These are phyloP conservation scores for Strix uralensis DNA, from an alignment of 2,113 vertebrate genomes.

Conservation along the genomic window DNA sequence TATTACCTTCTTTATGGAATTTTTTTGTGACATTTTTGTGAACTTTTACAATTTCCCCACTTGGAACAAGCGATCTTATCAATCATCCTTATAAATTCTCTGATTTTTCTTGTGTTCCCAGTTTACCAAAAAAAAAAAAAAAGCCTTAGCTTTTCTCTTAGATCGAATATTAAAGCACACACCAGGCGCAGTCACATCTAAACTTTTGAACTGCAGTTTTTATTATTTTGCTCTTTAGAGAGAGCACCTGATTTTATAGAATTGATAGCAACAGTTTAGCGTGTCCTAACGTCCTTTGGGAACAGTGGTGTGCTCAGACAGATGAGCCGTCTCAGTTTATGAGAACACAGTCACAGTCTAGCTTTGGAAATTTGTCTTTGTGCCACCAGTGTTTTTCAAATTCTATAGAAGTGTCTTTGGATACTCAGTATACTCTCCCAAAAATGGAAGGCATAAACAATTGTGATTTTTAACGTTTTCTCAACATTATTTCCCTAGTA, in stretches of 20 bases:
- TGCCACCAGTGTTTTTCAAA: conserved; percentile 51
- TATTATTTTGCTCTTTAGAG: conserved; percentile 64
- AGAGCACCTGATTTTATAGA: conserved; percentile 60
- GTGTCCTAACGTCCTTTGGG: conserved; percentile 51
- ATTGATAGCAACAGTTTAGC: conserved; percentile 70
- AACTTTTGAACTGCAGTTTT: conserved; percentile 70
- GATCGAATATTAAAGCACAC: conserved; percentile 63
- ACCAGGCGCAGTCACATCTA: conserved; percentile 60
- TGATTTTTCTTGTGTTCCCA: conserved; percentile 31
- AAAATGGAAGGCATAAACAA: conserved; percentile 18
- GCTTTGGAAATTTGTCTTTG: conserved; percentile 58
- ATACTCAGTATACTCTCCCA: conserved; percentile 3
- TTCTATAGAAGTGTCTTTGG: conserved; percentile 54
- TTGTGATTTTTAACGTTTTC: conserved; percentile 19
- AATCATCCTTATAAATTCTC: conserved; percentile 31
- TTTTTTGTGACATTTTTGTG: conserved; percentile 19
- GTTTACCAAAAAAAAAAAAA: not conserved
- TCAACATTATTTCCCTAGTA: conserved; percentile 20
- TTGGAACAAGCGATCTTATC: conserved; percentile 19
- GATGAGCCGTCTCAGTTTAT: conserved; percentile 58
- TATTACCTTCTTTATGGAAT: conserved; percentile 23
- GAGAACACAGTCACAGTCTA: conserved; percentile 52
- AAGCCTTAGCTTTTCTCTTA: conserved; percentile 33
- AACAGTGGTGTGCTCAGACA: conserved; percentile 58
- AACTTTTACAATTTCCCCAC: conserved; percentile 42